Evolutionary conservation across 2,113 vertebrate species (phyloP).

Genomic region (Ivindomyrus marchei): DNA sequence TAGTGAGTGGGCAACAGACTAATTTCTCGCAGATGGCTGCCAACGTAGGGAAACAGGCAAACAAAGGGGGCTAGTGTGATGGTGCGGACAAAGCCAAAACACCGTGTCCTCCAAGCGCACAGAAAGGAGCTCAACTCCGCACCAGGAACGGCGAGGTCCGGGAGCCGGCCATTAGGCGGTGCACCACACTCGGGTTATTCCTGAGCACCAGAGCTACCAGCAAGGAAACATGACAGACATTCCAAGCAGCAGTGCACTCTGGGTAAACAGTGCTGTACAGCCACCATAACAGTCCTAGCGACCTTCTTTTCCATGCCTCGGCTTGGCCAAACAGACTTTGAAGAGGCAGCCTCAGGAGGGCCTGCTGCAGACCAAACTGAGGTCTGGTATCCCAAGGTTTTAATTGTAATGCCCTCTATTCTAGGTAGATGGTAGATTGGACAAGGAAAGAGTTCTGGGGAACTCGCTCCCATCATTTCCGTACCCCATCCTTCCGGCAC

Average conservation of each 20-base stretch:
- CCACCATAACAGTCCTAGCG: neutral
- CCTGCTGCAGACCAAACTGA: neutral
- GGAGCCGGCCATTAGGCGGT: neutral
- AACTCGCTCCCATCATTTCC: neutral
- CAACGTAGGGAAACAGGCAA: constrained; percentile 10
- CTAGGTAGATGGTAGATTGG: neutral
- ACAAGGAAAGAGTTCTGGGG: neutral
- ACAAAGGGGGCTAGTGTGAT: constrained; percentile 10
- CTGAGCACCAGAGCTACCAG: neutral
- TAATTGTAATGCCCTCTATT: neutral
- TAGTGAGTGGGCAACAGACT: neutral
- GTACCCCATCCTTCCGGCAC: neutral
- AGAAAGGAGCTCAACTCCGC: neutral
- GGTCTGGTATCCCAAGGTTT: neutral
- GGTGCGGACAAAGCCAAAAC: neutral
- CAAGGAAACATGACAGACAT: neutral
- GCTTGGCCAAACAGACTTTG: neutral
- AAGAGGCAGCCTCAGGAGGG: neutral
- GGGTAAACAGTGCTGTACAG: neutral
- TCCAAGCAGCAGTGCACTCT: neutral
- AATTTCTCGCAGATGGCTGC: constrained; percentile 29
- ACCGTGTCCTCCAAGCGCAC: neutral
- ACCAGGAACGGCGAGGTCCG: neutral
- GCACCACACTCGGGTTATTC: neutral
- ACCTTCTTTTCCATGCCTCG: neutral